phyloP scores from a whole-genome alignment of 2,888 invertebrate species.

The Trilocha varians region DNA sequence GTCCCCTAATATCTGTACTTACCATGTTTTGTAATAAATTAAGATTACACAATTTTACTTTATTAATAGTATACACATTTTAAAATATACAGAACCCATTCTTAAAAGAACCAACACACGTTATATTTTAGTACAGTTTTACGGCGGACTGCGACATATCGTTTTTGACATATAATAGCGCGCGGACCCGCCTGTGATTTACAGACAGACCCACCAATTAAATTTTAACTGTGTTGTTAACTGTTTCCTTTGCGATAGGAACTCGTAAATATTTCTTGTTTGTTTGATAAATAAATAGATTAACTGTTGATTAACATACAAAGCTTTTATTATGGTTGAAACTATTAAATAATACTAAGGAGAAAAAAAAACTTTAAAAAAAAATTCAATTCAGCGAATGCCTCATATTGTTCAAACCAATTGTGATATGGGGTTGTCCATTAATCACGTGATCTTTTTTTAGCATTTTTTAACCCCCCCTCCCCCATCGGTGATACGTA shows the following conservation, averaged over 20 bases:
- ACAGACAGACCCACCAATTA: conserved; percentile 20
- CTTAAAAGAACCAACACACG: background rate
- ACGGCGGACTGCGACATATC: conserved; percentile 16
- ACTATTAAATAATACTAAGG: too few species aligned
- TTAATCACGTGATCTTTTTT: too few species aligned
- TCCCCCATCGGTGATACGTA: too few species aligned
- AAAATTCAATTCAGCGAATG: too few species aligned
- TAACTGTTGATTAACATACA: background rate
- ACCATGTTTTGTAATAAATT: background rate
- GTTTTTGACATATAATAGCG: conserved; percentile 16
- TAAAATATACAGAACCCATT: background rate
- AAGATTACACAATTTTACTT: too few species aligned
- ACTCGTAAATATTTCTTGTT: conserved; percentile 17
- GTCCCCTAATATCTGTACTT: background rate
- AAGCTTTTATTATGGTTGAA: background rate
- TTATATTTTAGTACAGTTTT: background rate
- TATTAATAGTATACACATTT: background rate
- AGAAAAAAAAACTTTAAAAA: too few species aligned
- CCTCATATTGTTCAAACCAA: too few species aligned
- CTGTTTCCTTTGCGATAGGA: conserved; percentile 22
- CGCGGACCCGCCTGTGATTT: conserved; percentile 18
- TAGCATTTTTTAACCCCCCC: too few species aligned
- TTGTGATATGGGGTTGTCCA: too few species aligned
- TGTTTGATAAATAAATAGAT: background rate
- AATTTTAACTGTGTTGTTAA: conserved; percentile 23